Evolutionary conservation across 2,113 vertebrate species (phyloP).

Genomic region (Baryphthengus martii): DNA sequence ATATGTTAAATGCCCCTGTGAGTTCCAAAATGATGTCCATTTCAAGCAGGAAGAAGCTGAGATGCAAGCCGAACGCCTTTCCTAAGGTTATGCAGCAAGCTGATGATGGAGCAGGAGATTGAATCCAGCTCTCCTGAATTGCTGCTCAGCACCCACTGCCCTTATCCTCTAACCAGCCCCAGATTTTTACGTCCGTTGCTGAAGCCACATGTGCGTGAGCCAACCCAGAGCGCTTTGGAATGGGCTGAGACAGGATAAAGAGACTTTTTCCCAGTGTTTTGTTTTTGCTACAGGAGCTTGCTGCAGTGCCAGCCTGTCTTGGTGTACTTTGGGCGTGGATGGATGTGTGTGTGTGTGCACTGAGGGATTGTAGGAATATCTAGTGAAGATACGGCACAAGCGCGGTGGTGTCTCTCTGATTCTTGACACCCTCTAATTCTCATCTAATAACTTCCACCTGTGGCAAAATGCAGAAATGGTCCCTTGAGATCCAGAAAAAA

Average conservation of each 20-base stretch:
- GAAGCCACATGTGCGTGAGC: not conserved
- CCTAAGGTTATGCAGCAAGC: not conserved
- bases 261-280: not conserved
- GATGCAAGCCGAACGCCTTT: not conserved
- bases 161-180: not conserved
- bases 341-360: not conserved
- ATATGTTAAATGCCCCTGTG: not conserved
- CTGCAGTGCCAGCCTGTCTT: not conserved
- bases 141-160: not conserved
- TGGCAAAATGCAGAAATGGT: not conserved
- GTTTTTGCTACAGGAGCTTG: not conserved
- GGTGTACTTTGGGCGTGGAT: accelerated
- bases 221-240: not conserved
- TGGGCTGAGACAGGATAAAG: not conserved
- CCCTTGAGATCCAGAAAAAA: not conserved
- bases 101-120: not conserved
- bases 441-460: not conserved
- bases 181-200: not conserved
- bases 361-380: not conserved
- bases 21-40: not conserved
- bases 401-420: slow-evolving; percentile 20
- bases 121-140: not conserved
- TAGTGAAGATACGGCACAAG: not conserved
- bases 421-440: not conserved
- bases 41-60: not conserved